Conservation (phyloP, 1,140 invertebrate genomes). For the Pantala flavescens region DNA sequence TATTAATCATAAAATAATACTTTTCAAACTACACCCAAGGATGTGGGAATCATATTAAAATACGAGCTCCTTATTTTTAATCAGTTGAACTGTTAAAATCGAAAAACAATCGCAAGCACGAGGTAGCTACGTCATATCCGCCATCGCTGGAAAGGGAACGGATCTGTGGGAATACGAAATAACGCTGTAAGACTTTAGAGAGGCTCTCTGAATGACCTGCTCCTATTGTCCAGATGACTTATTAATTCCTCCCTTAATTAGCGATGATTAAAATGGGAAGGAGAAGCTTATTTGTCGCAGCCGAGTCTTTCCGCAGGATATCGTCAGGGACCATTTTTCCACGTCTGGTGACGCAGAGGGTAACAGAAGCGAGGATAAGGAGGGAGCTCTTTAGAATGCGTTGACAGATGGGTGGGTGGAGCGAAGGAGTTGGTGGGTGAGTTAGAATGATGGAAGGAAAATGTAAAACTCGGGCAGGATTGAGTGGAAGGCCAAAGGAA, state of each 20-base stretch:
- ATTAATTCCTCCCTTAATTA: not conserved
- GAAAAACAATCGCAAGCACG: too few species aligned
- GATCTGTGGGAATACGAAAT: not conserved
- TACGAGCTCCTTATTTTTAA: too few species aligned
- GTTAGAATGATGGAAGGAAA: too few species aligned
- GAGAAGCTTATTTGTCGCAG: not conserved
- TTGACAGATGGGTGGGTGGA: not conserved
- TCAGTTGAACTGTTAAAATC: too few species aligned
- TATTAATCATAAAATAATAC: too few species aligned
- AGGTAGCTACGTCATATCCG: too few species aligned
- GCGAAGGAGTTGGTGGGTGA: not conserved
- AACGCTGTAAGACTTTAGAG: not conserved
- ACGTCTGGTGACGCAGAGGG: not conserved
- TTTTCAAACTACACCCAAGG: too few species aligned
- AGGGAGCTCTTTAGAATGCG: not conserved
- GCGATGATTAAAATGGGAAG: conserved; percentile 1
- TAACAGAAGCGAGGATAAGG: not conserved
- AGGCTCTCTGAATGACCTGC: not conserved
- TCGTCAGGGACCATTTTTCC: not conserved
- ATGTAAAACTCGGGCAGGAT: too few species aligned
- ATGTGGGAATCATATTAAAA: too few species aligned
- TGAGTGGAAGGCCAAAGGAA: too few species aligned
- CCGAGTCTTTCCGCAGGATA: not conserved
- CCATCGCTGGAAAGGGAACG: not conserved
- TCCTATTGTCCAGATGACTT: not conserved